A percentile compares a stretch with the other conserved stretches of the same genome.
These are phyloP conservation scores for Leptodactylus fuscus DNA, from an alignment of 2,113 vertebrate genomes.

Conservation along the genomic window DNA sequence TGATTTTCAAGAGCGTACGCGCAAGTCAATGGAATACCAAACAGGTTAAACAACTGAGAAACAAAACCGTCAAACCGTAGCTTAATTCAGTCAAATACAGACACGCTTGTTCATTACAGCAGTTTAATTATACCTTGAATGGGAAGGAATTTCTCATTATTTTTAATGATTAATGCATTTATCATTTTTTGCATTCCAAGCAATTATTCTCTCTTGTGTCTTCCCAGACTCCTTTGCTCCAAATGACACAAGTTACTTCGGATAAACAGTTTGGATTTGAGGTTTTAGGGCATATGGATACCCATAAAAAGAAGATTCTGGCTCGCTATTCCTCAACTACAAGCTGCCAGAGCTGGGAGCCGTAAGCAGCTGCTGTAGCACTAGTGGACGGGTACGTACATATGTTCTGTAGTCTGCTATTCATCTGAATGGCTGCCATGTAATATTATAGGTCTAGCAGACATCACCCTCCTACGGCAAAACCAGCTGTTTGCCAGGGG, in stretches of 20 bases:
- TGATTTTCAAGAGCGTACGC: slow-evolving; percentile 52
- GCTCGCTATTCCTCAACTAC: no score
- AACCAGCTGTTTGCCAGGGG: neutral
- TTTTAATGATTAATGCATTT: slow-evolving; percentile 59
- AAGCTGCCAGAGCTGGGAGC: no score
- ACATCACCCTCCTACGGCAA: no score
- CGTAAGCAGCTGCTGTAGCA: no score
- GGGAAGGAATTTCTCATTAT: slow-evolving; percentile 57
- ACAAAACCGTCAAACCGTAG: slow-evolving; percentile 57
- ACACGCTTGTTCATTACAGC: slow-evolving; percentile 59
- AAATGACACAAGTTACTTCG: neutral
- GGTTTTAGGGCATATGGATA: neutral
- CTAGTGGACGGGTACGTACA: no score
- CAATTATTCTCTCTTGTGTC: slow-evolving; percentile 4
- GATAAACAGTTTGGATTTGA: slow-evolving; percentile 22
- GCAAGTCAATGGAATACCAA: slow-evolving; percentile 54
- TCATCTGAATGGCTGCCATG: neutral
- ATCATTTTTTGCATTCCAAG: slow-evolving; percentile 55
- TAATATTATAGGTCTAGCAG: neutral
- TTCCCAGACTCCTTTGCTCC: slow-evolving; percentile 10
- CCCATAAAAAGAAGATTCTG: no score
- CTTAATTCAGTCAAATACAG: slow-evolving; percentile 60
- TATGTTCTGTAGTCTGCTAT: no score
- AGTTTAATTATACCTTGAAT: slow-evolving; percentile 61
- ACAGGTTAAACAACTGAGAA: slow-evolving; percentile 57